Evolutionary conservation across 2,797 vertebrate genomes (phyloP), one percentile per base, ranked within the genome.

Genomic region (Poecilia gillii): DNA sequence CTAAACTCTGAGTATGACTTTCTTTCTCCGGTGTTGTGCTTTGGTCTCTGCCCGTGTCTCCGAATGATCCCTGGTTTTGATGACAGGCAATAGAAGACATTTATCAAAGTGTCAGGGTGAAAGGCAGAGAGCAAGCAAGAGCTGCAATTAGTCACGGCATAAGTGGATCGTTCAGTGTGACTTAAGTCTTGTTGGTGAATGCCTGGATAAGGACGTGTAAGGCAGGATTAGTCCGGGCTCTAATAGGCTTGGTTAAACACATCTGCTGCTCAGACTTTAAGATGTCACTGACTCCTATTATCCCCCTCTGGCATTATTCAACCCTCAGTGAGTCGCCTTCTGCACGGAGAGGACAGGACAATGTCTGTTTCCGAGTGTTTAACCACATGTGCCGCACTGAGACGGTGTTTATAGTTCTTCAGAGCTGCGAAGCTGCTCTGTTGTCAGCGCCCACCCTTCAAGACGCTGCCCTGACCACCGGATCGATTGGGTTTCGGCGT

Each of bases 181-280:
- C 89, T 89, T 87, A 82, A 92, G 87, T 82, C 86, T 25, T 90
- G 88, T 90, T 88, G 76, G 87, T 85, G 83, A 79, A 89, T 33
- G 84, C 87, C 85, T 78, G 91, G 90, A 93, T 94, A 90, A 94
- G 91, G 90, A 92, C 28, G 88, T 92, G 88, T 92, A 89, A 91
- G 88, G 91, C 90, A 84, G 92, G 93, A 95, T 95, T 94, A 94
- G 94, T 79, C 85, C 89, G 87, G 90, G 87, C 91, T 89, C 90
- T 93, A 94, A 94, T 93, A 92, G 90, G 93, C 93, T 94, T 92
- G 91, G 92, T 94, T 94, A 94, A 95, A 93, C 92, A 93, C 90
- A 92, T 90, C 91, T 87, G 84, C 91, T 84, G 87, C 90, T 91
- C 82, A 92, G 93, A 89, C 90, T 91, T 76, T 92, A 80, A 93